phyloP scores from a whole-genome alignment of 2,888 invertebrate species.

The Aspidiotus rigidus region DNA sequence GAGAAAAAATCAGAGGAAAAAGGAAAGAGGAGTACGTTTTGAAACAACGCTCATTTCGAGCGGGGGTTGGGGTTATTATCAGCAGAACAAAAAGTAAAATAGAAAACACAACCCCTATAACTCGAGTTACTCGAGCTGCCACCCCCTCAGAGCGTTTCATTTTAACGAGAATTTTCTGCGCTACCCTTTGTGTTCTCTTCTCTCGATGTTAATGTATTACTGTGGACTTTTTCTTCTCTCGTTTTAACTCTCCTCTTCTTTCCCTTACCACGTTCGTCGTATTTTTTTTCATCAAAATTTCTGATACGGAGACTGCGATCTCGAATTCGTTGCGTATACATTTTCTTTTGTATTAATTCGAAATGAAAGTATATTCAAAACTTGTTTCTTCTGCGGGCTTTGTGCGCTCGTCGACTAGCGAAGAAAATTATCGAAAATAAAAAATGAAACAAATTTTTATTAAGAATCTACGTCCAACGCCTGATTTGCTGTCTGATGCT shows the following conservation, averaged over 20 bases:
- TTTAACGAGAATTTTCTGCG: slow-evolving; percentile 20
- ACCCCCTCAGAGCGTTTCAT: slow-evolving; percentile 19
- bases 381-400: background rate
- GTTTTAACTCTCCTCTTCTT: background rate
- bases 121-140: slow-evolving; percentile 1
- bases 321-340: no score
- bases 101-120: slow-evolving; percentile 29
- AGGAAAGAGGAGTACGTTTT: background rate
- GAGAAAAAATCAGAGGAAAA: background rate
- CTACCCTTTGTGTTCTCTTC: background rate
- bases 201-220: slow-evolving; percentile 30
- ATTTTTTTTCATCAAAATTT: slow-evolving; percentile 13
- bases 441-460: background rate
- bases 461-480: background rate
- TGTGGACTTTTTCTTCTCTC: slow-evolving; percentile 4
- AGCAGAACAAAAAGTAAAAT: slow-evolving; percentile 31
- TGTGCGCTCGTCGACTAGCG: background rate
- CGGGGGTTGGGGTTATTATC: slow-evolving; percentile 26
- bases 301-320: background rate
- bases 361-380: slow-evolving; percentile 5
- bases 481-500: background rate
- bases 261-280: background rate
- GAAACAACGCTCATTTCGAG: slow-evolving; percentile 4
- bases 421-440: slow-evolving; percentile 6
- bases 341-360: background rate